Evolutionary conservation across 1,140 invertebrate species (phyloP).

Genomic region (Drosophila watanabei): DNA sequence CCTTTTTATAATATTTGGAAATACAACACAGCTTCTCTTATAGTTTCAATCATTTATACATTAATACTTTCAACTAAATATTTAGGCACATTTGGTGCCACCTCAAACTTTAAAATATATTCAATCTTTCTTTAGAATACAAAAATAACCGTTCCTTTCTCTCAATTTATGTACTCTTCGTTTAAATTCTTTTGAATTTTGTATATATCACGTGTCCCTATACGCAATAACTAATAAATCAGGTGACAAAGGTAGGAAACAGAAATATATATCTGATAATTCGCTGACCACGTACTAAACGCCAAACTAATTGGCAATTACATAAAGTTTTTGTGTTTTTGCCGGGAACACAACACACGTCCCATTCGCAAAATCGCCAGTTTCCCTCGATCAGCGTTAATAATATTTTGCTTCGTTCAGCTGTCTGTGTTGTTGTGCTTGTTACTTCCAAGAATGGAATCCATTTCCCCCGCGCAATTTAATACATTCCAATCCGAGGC

Average conservation of each 20-base stretch:
- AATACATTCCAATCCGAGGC: slow-evolving; percentile 3
- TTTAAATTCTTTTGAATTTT: not conserved
- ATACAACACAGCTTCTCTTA: not conserved
- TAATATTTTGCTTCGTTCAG: slow-evolving; percentile 11
- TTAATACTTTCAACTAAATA: not conserved
- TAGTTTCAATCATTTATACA: not conserved
- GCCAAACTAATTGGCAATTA: slow-evolving; percentile 21
- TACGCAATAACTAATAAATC: not conserved
- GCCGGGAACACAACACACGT: slow-evolving; percentile 5
- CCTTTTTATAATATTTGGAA: not conserved
- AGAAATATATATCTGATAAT: slow-evolving; percentile 4
- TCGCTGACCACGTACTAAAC: slow-evolving; percentile 27
- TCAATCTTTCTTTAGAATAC: not conserved
- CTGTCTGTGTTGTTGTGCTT: not conserved
- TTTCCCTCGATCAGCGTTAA: slow-evolving; percentile 12
- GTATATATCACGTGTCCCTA: slow-evolving; percentile 8
- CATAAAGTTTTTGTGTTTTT: slow-evolving; percentile 4
- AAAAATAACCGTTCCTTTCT: not conserved
- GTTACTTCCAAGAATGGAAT: slow-evolving; percentile 2
- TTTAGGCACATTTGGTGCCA: not conserved
- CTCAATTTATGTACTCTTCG: not conserved
- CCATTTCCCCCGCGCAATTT: not conserved
- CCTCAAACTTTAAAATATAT: not conserved
- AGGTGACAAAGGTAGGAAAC: slow-evolving; percentile 18
- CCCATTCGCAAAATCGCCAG: not conserved